Evolutionary conservation across 2,888 invertebrate genomes (phyloP), one percentile per base, ranked within the genome.

Genomic region (Leptopilina syphax): DNA sequence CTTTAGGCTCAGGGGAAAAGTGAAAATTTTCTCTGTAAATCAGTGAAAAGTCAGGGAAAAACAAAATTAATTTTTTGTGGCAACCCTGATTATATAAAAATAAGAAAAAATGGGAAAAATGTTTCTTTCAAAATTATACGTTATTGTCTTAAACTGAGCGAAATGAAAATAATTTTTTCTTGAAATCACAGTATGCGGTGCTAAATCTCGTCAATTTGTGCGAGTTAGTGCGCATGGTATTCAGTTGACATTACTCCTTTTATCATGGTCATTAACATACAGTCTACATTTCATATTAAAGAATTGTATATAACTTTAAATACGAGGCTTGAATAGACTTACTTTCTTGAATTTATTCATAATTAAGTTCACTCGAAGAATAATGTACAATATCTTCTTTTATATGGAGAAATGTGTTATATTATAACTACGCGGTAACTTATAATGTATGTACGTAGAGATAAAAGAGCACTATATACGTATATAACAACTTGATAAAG

Each of bases 201-300:
- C 44, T 44, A 24, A 63, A 63, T 24, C 63, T 68, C 34, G 41
- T 9, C 54, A 50, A 63, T 76, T 18, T 73, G 73, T 73, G 13
- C 27, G 44, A 54, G 34, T 50, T n/a, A 50, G 50, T 9, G 18
- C 13, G 7, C 50, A 47, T 57, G 3, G 6, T 34, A 73, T 57
- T 63, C n/a, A 63, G 24, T 65, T 41, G 27, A 34, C 60, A 65
- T 65, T 47, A 41, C 13, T 24, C 8, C 7, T 1, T 50, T 76
- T 76, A 76, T 60, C 50, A 70, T 18, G 47, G 27, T 54, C 24
- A 68, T 68, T 68, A 68, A 47, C 50, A 50, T 50, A 68, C 12
- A 50, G 7, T 27, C 24, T 13, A 24, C 44, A 68, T 44, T 47
- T 24, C 47, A 24, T 24, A 34, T 34, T 34, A 50, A 70, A 50